Conservation (phyloP, 2,113 vertebrate species). For the Ariopsis seemanni region DNA sequence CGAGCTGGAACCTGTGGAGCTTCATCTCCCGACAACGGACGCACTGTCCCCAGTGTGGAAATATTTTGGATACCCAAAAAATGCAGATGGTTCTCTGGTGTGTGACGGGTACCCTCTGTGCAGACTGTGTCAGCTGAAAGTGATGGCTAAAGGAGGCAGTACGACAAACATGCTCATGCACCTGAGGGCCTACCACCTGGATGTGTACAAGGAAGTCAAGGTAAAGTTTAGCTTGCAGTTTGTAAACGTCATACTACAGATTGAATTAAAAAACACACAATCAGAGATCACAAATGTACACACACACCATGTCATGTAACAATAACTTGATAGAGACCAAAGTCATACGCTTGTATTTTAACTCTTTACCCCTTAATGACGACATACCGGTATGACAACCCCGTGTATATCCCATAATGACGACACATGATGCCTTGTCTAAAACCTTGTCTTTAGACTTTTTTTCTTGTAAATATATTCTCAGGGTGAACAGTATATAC, state of each 20-base stretch:
- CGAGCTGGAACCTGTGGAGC: constrained; percentile 17
- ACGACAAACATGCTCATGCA: constrained; percentile 42
- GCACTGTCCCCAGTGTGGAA: constrained; percentile 41
- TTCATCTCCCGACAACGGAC: constrained; percentile 10
- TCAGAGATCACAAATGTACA: not conserved
- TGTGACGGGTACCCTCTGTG: constrained; percentile 33
- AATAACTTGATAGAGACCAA: not conserved
- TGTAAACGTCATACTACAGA: not conserved
- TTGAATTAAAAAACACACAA: not conserved
- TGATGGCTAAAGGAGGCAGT: constrained; percentile 27
- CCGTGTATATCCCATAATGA: too few relatives aligned
- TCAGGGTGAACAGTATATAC: too few relatives aligned
- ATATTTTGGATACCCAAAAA: constrained; percentile 39
- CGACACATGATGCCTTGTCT: too few relatives aligned
- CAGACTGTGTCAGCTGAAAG: constrained; percentile 37
- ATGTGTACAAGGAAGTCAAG: constrained; percentile 45
- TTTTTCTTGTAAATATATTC: too few relatives aligned
- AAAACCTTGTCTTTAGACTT: too few relatives aligned
- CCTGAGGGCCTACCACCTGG: constrained; percentile 42
- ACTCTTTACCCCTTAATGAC: too few relatives aligned
- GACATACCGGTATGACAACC: too few relatives aligned
- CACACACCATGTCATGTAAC: not conserved
- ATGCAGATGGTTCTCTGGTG: constrained; percentile 7
- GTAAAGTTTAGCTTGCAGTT: not conserved
- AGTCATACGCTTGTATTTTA: not conserved